A percentile compares a stretch with the other conserved stretches of the same genome.
Evolutionary conservation across 2,113 vertebrate genomes (phyloP).

Genomic region (Misgurnus anguillicaudatus): DNA sequence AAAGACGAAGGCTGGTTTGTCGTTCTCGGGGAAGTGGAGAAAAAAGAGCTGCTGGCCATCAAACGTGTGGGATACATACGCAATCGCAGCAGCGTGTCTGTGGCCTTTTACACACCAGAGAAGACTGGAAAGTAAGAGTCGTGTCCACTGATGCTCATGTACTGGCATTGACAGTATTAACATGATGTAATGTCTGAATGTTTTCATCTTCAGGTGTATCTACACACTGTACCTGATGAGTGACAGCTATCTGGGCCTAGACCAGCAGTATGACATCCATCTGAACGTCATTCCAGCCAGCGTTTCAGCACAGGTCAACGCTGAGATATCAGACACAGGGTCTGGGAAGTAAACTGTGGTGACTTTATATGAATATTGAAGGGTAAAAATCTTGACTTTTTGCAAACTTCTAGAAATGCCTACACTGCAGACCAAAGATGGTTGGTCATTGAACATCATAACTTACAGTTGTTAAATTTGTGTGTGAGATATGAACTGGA

Average conservation of each 20-base stretch:
- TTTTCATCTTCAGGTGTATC: constrained; percentile 82
- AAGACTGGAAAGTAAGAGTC: constrained; percentile 83
- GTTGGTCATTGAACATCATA: neutral
- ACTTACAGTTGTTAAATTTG: neutral
- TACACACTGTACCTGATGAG: constrained; percentile 97
- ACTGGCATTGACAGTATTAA: neutral
- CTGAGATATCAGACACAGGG: constrained; percentile 67
- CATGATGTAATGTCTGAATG: neutral
- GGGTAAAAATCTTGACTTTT: neutral
- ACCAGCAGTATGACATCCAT: constrained; percentile 96
- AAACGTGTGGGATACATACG: constrained; percentile 90
- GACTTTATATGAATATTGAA: constrained; percentile 33
- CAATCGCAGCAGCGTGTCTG: constrained; percentile 72
- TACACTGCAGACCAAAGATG: neutral
- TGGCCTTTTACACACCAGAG: constrained; percentile 95
- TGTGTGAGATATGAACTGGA: constrained; percentile 17
- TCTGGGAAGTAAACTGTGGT: constrained; percentile 61
- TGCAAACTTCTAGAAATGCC: too few species aligned
- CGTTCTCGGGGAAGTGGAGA: constrained; percentile 91
- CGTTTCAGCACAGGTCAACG: constrained; percentile 74
- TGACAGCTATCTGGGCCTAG: constrained; percentile 96
- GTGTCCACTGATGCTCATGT: neutral
- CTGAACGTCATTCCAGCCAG: constrained; percentile 79
- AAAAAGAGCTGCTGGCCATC: constrained; percentile 87
- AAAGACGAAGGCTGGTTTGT: constrained; percentile 98